Evolutionary conservation across 2,888 invertebrate species (phyloP), one percentile per base, ranked within the genome.

Genomic region (Miltochrista miniata): DNA sequence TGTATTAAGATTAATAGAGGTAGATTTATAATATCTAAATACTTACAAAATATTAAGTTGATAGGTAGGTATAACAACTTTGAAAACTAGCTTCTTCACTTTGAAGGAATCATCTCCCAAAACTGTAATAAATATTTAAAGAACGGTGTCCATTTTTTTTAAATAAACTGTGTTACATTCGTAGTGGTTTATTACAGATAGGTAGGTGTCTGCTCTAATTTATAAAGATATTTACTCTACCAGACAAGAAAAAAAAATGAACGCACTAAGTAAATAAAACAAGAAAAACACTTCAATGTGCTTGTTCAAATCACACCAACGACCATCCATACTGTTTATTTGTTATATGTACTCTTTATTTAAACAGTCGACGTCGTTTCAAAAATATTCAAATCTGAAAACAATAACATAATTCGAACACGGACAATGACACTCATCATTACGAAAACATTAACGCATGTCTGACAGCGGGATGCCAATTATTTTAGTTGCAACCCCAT

Each of bases 361-460:
- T 77, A 75, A 64, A 79, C 72, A 74, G 70, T 69, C 52, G 72
- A 76, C 50, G 51, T 60, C 69, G 60, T 54, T 61, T 59, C 66
- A 73, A 75, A 74, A 70, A 64, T 64, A 65, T 68, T 79, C 75
- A 85, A 87, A 86, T 87, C 81, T 68, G 76, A 79, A 83, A 85
- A 86, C 84, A 86, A 85, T 79, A 83, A 83, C 79, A 77, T 72
- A 83, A 83, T 81, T 79, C 75, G 55, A 51, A 54, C 62, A 74
- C 62, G 76, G 79, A 84, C 83, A 85, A 85, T 79, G 76, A 74
- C 77, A 79, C 83, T 85, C 85, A 81, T 85, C 84, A 89, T 90
- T 90, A 90, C 83, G 79, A 87, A 86, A 91, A 90, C 87, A 90
- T 85, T 84, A 84, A 75, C 85, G 81, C 82, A 79, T 81, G 85